phyloP scores from a whole-genome alignment of 2,888 invertebrate species.

The Dicyrtomina minuta region DNA sequence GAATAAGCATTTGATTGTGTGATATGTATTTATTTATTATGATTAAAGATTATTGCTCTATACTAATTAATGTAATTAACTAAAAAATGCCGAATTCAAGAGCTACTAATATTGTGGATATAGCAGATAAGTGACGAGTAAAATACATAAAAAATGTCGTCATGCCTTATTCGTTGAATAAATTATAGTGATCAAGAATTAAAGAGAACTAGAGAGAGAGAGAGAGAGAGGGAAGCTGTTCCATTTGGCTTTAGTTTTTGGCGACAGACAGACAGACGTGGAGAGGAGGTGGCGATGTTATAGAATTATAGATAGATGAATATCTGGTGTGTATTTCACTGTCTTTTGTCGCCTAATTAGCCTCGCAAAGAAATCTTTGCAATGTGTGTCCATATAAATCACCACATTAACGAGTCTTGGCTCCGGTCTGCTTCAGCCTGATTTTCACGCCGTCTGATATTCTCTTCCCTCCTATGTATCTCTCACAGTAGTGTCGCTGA shows the following conservation, averaged over 20 bases:
- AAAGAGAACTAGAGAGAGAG: not conserved
- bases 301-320: slow-evolving; percentile 23
- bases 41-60: too few relatives aligned
- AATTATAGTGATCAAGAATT: too few relatives aligned
- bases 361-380: slow-evolving; percentile 31
- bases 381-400: slow-evolving; percentile 38
- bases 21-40: too few relatives aligned
- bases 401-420: slow-evolving; percentile 38
- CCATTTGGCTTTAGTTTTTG: not conserved
- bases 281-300: slow-evolving; percentile 15
- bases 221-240: not conserved
- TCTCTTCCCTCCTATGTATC: not conserved
- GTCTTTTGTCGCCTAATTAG: slow-evolving; percentile 41
- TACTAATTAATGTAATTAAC: too few relatives aligned
- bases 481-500: too few relatives aligned
- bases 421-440: slow-evolving; percentile 32
- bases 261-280: not conserved
- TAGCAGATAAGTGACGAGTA: too few relatives aligned
- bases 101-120: too few relatives aligned
- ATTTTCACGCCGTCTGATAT: slow-evolving; percentile 34
- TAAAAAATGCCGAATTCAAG: too few relatives aligned
- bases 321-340: slow-evolving; percentile 36
- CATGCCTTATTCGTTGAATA: too few relatives aligned
- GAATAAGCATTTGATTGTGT: too few relatives aligned
- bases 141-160: too few relatives aligned